Conservation (phyloP, 2,113 vertebrate genomes). For the Puma concolor region DNA sequence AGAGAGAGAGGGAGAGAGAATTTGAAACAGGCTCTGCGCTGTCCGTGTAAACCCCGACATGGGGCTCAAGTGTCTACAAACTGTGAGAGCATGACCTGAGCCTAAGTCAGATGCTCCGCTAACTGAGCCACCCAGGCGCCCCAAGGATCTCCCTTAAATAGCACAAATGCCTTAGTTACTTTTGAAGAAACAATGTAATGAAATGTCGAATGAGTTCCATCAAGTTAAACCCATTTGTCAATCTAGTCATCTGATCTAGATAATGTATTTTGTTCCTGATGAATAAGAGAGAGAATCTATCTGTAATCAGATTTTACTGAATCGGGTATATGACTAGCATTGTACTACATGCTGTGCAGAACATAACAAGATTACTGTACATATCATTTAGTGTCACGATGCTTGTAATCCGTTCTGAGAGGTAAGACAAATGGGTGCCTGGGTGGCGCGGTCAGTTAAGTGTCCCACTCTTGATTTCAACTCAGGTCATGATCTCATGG, state of each 20-base stretch:
- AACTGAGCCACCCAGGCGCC: too few relatives aligned
- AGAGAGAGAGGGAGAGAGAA: too few relatives aligned
- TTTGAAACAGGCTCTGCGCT: too few relatives aligned
- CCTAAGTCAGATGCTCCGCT: too few relatives aligned
- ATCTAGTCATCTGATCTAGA: background rate
- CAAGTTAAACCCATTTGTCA: background rate
- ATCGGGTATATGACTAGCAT: background rate
- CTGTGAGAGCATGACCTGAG: too few relatives aligned
- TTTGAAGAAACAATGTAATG: background rate
- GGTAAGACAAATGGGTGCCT: background rate
- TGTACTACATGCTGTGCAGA: too few relatives aligned
- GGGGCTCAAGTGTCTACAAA: too few relatives aligned
- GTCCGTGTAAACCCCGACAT: too few relatives aligned
- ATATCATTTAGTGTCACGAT: background rate
- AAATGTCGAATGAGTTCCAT: background rate
- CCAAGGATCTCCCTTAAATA: background rate
- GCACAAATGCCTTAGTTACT: background rate
- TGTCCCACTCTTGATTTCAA: too few relatives aligned
- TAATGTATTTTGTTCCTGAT: background rate
- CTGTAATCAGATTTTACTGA: background rate
- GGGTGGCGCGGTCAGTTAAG: too few relatives aligned
- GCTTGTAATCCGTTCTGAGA: background rate
- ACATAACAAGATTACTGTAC: too few relatives aligned
- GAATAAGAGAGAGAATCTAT: background rate
- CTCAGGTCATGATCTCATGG: too few relatives aligned